These are phyloP conservation scores for Pseudotriccus pelzelni DNA, from an alignment of 2,797 vertebrate genomes.

Conservation along the genomic window DNA sequence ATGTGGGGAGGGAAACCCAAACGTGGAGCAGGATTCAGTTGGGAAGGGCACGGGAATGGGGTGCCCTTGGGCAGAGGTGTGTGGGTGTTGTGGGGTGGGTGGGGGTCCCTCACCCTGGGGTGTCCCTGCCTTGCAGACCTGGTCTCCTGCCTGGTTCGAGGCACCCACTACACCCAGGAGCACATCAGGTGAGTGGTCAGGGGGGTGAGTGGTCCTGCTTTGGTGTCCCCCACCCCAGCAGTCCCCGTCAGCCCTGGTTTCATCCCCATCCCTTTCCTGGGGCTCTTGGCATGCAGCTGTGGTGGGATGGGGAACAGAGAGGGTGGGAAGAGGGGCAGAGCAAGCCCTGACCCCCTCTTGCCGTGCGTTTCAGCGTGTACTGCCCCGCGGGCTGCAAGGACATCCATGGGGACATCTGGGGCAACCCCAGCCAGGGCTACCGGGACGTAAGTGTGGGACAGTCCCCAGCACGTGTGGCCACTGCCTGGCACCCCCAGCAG, in stretches of 20 bases:
- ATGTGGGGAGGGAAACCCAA: not conserved
- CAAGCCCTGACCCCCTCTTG: not conserved
- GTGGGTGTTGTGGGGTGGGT: not conserved
- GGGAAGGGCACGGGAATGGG: not conserved
- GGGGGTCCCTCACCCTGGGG: not conserved
- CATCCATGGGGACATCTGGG: conserved; percentile 86
- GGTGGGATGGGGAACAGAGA: not conserved
- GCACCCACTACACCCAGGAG: conserved; percentile 81
- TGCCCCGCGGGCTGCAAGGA: conserved; percentile 87
- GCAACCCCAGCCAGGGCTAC: conserved; percentile 83
- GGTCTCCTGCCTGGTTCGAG: conserved; percentile 85
- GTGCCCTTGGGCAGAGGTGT: not conserved
- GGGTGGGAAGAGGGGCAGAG: not conserved
- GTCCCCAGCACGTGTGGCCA: accelerated
- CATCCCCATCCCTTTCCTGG: not conserved
- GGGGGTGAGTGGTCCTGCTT: not conserved
- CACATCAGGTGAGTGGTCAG: conserved; percentile 75
- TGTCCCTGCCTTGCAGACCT: conserved; percentile 76
- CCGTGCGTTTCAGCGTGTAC: conserved; percentile 75
- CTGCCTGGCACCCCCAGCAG: not conserved
- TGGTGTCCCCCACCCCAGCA: accelerated
- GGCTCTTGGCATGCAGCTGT: not conserved
- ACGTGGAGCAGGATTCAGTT: not conserved
- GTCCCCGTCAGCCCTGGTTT: not conserved
- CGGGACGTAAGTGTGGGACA: conserved; percentile 80